phyloP scores from a whole-genome alignment of 2,113 vertebrate genomes.

The Calonectris borealis region DNA sequence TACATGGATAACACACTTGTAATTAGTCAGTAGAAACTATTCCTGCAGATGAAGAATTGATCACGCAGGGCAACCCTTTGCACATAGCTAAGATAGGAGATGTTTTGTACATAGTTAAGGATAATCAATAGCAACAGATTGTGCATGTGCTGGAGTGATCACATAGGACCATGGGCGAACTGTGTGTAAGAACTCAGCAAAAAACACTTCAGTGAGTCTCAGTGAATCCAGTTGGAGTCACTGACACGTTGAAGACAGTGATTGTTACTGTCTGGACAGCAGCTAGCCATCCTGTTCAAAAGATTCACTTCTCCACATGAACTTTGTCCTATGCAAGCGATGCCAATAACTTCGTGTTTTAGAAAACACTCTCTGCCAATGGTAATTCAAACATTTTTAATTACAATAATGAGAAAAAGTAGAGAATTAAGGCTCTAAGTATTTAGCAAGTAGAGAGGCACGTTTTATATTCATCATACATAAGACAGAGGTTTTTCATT shows the following conservation, averaged over 20 bases:
- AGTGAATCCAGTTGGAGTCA: not conserved
- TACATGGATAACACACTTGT: not conserved
- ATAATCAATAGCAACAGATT: not conserved
- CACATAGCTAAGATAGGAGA: not conserved
- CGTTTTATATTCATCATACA: constrained; percentile 14
- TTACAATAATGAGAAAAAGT: not conserved
- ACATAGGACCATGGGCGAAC: not conserved
- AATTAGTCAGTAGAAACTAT: not conserved
- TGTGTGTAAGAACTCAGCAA: not conserved
- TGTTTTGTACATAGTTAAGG: not conserved
- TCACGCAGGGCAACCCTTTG: not conserved
- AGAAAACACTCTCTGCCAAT: not conserved
- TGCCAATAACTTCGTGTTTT: not conserved
- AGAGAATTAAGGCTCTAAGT: not conserved
- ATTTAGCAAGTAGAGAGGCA: not conserved
- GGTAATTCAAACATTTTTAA: not conserved
- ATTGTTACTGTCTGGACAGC: not conserved
- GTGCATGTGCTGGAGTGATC: not conserved
- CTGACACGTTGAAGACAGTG: not conserved
- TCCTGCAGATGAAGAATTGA: not conserved
- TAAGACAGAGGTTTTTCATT: not conserved
- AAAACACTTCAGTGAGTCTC: not conserved
- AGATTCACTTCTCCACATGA: not conserved
- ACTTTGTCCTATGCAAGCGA: not conserved
- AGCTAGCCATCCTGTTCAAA: not conserved